These are phyloP conservation scores for Trachemys scripta DNA, from an alignment of 2,113 vertebrate species.

Conservation along the genomic window DNA sequence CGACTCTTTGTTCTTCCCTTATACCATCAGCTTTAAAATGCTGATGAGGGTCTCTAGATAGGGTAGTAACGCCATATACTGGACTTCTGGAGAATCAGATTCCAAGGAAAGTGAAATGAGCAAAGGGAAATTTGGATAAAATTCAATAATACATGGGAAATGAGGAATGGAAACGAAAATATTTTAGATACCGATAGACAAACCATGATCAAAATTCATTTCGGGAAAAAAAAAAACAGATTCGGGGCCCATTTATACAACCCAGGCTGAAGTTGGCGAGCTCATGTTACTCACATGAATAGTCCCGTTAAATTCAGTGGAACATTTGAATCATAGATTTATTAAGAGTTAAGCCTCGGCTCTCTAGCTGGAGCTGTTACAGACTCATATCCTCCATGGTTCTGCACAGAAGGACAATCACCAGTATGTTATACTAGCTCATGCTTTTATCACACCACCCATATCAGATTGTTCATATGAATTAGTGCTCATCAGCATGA, in stretches of 20 bases:
- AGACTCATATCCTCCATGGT: neutral
- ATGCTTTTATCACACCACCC: neutral
- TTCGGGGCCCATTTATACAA: neutral
- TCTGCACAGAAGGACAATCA: neutral
- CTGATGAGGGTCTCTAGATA: slow-evolving; percentile 30
- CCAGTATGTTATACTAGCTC: neutral
- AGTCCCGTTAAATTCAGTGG: neutral
- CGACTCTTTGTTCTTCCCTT: slow-evolving; percentile 9
- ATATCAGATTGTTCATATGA: rapidly evolving
- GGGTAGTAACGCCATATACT: neutral
- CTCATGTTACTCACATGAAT: neutral
- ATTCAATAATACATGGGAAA: neutral
- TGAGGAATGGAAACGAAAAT: neutral
- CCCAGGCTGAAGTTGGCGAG: rapidly evolving
- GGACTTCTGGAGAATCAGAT: neutral
- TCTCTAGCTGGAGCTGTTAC: neutral
- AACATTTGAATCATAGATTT: neutral
- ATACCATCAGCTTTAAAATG: neutral
- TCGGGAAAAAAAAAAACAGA: neutral
- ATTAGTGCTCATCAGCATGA: rapidly evolving
- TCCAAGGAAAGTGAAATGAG: slow-evolving; percentile 8
- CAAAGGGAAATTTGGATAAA: neutral
- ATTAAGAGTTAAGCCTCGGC: neutral
- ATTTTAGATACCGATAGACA: neutral
- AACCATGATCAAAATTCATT: neutral